These are phyloP conservation scores for Andrena minutula DNA, from an alignment of 2,888 invertebrate genomes.

Conservation along the genomic window DNA sequence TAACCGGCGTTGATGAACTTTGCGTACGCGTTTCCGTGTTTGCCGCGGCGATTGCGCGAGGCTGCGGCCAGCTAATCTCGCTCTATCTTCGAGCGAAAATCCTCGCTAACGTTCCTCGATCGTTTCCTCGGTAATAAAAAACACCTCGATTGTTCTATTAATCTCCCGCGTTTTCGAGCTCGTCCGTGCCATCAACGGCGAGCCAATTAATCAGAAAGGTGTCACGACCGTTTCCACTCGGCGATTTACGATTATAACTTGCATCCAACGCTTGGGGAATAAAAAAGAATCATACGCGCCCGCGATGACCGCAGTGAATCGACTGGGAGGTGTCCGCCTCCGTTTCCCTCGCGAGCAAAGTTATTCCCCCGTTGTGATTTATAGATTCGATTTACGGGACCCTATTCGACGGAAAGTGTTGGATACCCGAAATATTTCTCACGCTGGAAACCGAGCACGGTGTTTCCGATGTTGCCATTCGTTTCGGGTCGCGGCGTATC, in stretches of 20 bases:
- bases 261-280: background rate
- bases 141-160: slow-evolving; percentile 43
- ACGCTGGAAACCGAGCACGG: background rate
- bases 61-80: background rate
- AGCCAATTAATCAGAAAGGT: slow-evolving; percentile 41
- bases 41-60: background rate
- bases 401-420: background rate
- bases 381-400: background rate
- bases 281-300: background rate
- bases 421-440: slow-evolving; percentile 23
- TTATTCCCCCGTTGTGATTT: background rate
- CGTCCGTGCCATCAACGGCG: background rate
- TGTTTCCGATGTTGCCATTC: background rate
- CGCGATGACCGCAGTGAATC: background rate
- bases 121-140: background rate
- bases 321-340: background rate
- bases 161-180: slow-evolving; percentile 29
- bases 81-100: background rate
- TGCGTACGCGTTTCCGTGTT: background rate
- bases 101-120: background rate
- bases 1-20: slow-evolving; percentile 16
- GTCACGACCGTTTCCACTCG: slow-evolving; percentile 18
- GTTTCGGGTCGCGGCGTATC: slow-evolving; percentile 4
- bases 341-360: background rate
- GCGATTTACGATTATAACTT: background rate